Evolutionary conservation across 1,140 invertebrate genomes (phyloP), one percentile per base, ranked within the genome.

Genomic region (Micrasema minimum): DNA sequence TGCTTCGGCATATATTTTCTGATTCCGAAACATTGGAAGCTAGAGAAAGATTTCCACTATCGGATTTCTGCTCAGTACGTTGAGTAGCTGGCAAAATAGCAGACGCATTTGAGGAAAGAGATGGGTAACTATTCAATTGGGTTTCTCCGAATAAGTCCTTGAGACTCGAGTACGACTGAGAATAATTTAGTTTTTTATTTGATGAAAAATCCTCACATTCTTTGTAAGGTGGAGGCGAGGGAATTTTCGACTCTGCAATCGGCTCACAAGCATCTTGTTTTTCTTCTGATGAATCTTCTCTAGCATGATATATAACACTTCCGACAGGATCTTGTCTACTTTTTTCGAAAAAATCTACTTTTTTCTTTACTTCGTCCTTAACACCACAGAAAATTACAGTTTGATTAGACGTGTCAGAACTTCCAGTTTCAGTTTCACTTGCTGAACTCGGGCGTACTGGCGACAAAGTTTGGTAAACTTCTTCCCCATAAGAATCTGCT

Each of bases 331-430:
- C 77, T 26, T 80, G 80, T 50, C 85, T 81, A 0, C 88, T 88
- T 12, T 88, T 89, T 79, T 93, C 92, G 77, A 93, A 94, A 80
- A 91, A 93, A 77, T 93, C 89, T 1, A 94, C 90, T 80, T 92
- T 93, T 66, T 88, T 87, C 48, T 87, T 86, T 0, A 93, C 88
- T 62, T 89, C 88, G 62, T 89, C 87, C 64, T 82, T 83, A 61
- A 77, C 77, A 79, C 79, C 79, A 48, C 82, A 80, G 68, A 86
- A 82, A 23, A 91, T 88, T 0, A 89, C 90, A 10, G 88, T 91
- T 79, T 82, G 87, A 3, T 88, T 87, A 0, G 90, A 91, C 26
- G 87, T 83, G 71, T 91, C 91, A 0, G 90, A 91, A 75, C 89
- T 90, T n/a, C 84, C 89, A 6, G 88, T 90, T 74, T 91, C 89